phyloP scores from a whole-genome alignment of 2,888 invertebrate genomes.

The Mythimna ferrago region DNA sequence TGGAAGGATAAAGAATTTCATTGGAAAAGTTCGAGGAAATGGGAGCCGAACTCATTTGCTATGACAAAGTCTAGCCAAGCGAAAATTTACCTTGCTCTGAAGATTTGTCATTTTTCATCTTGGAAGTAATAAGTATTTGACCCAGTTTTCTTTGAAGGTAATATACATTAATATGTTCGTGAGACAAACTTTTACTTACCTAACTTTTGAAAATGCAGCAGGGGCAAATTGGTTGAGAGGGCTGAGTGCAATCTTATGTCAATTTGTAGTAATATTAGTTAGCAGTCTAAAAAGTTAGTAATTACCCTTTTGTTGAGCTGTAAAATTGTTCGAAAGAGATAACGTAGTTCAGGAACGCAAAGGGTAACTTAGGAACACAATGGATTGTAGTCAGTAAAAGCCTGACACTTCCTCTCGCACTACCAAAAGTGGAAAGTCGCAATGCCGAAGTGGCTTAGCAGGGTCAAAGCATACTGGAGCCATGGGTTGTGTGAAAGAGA shows the following conservation, averaged over 20 bases:
- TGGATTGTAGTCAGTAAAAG: too few relatives aligned
- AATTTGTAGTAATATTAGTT: background rate
- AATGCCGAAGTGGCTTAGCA: too few relatives aligned
- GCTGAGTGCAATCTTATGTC: background rate
- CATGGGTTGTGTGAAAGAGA: too few relatives aligned
- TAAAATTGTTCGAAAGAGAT: too few relatives aligned
- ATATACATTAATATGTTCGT: too few relatives aligned
- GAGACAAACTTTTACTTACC: background rate
- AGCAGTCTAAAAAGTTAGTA: background rate
- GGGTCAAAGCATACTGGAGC: too few relatives aligned
- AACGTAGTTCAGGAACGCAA: too few relatives aligned
- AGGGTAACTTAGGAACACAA: too few relatives aligned
- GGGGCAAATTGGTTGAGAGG: background rate
- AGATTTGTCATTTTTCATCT: conserved; percentile 17
- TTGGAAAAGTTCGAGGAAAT: conserved; percentile 50
- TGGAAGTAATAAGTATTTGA: conserved; percentile 7
- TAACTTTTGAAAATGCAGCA: background rate
- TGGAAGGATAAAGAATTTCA: conserved; percentile 53
- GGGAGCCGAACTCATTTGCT: conserved; percentile 47
- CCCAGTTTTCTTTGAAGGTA: conserved; percentile 8
- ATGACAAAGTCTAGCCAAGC: conserved; percentile 39
- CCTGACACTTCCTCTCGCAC: too few relatives aligned
- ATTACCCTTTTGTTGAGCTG: background rate
- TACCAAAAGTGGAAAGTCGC: too few relatives aligned
- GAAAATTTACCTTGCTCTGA: conserved; percentile 41